phyloP scores from a whole-genome alignment of 2,113 vertebrate species.

The Tricholaema leucomelas region DNA sequence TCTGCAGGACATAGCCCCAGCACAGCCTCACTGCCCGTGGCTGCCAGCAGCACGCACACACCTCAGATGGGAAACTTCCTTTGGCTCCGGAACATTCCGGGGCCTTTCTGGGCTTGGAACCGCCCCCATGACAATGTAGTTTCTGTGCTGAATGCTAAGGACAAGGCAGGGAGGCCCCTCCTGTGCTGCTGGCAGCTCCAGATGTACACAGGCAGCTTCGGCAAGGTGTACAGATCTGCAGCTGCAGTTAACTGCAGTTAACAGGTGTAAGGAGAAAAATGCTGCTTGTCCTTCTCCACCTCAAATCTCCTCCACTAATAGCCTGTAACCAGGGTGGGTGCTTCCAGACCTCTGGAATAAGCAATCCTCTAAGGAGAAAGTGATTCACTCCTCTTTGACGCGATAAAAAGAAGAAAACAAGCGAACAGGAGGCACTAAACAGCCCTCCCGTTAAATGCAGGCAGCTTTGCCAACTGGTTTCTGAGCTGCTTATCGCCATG shows the following conservation, averaged over 20 bases:
- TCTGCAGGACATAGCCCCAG: not conserved
- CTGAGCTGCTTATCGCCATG: slow-evolving; percentile 56
- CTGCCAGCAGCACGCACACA: accelerated
- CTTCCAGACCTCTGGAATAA: slow-evolving; percentile 34
- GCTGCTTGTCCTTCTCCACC: not conserved
- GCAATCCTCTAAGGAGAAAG: slow-evolving; percentile 45
- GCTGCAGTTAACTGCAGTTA: not conserved
- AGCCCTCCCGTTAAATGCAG: slow-evolving; percentile 61
- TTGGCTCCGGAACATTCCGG: accelerated
- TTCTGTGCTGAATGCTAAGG: not conserved
- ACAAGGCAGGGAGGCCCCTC: not conserved
- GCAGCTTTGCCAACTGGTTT: slow-evolving; percentile 32
- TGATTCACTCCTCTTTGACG: slow-evolving; percentile 51
- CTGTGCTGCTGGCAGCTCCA: accelerated
- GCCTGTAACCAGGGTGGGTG: not conserved
- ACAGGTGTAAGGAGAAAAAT: not conserved
- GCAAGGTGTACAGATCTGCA: not conserved
- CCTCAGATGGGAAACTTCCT: not conserved
- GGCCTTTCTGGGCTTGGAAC: not conserved
- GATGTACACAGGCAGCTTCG: not conserved
- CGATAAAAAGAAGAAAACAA: slow-evolving; percentile 58
- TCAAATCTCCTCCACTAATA: not conserved
- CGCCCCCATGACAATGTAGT: not conserved
- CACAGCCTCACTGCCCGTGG: not conserved
- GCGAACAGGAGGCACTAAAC: slow-evolving; percentile 57